A percentile compares a stretch with the other conserved stretches of the same genome.
Conservation (phyloP, 2,797 vertebrate species). For the Tamandua tetradactyla region DNA sequence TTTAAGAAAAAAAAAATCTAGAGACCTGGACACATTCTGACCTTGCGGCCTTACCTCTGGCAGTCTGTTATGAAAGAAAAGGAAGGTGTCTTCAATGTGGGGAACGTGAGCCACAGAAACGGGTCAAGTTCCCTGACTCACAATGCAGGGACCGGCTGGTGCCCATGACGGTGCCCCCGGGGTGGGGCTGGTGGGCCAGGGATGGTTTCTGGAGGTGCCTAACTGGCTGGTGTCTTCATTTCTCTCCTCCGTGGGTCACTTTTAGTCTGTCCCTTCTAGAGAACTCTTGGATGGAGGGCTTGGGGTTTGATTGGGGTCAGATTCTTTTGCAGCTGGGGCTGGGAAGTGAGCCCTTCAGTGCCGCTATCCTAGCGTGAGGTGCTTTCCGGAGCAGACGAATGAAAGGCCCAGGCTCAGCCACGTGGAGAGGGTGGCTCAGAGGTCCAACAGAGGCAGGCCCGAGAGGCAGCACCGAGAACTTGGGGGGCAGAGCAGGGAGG, state of each 20-base stretch:
- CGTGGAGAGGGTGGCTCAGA: neutral
- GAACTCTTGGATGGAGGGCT: neutral
- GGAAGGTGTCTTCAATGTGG: neutral
- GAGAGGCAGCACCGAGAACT: neutral
- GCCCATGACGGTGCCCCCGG: accelerated
- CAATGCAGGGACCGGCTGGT: neutral
- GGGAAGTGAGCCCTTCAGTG: neutral
- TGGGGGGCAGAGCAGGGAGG: neutral
- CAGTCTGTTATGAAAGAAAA: neutral
- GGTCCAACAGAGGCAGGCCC: neutral
- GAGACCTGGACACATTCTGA: neutral
- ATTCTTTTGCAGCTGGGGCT: neutral
- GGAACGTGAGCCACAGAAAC: neutral
- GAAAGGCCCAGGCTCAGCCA: neutral
- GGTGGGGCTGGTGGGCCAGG: neutral
- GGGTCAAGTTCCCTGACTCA: neutral
- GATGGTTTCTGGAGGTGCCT: neutral
- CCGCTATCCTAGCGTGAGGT: neutral
- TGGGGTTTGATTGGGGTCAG: neutral
- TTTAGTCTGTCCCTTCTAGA: neutral
- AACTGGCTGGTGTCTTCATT: neutral
- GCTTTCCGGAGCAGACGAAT: neutral
- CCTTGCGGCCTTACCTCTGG: neutral
- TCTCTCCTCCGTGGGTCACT: neutral
- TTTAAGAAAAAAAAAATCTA: neutral